Evolutionary conservation across 2,888 invertebrate genomes (phyloP), one percentile per base, ranked within the genome.

Genomic region (Bombyx huttoni): DNA sequence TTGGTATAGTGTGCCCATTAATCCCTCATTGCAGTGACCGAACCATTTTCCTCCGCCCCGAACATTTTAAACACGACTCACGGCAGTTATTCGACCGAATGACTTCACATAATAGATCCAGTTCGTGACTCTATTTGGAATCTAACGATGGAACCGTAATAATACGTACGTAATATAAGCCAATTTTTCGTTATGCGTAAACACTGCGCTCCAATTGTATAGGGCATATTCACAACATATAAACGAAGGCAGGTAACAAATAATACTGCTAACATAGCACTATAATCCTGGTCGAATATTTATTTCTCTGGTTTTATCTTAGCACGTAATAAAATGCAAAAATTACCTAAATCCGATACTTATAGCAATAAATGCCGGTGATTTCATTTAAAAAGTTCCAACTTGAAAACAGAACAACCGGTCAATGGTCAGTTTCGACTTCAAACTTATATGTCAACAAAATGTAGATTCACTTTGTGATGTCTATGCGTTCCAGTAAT

Each of bases 41-140:
- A 24, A n/a, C 46, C 35, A 47, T 52, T 52, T 52, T 33, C 47
- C 40, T 49, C 47, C 34, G 35, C 13, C 46, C 13, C 50, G 46
- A 46, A 40, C 50, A 52, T 52, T 52, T 52, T 52, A 55, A 56
- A 53, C 53, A 53, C 49, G 51, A 51, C 50, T 54, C 46, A 35
- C 49, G 34, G 55, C 49, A 53, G 46, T 53, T 46, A 54, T 54
- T 52, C 48, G 46, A 48, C 24, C 52, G 51, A 54, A 49, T 52
- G 55, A 45, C 48, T 13, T 51, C 54, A 40, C 47, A 48, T 53
- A 49, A 53, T 47, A 51, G 52, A 53, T 54, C 50, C 51, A 46
- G 53, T 48, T 52, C 55, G 52, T 55, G 54, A 53, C 56, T 54
- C 50, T 47, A 47, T 51, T 47, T 47, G 47, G 6, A 47, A 47